Evolutionary conservation across 2,797 vertebrate genomes (phyloP).

Genomic region (Chaetodon trifasciatus): DNA sequence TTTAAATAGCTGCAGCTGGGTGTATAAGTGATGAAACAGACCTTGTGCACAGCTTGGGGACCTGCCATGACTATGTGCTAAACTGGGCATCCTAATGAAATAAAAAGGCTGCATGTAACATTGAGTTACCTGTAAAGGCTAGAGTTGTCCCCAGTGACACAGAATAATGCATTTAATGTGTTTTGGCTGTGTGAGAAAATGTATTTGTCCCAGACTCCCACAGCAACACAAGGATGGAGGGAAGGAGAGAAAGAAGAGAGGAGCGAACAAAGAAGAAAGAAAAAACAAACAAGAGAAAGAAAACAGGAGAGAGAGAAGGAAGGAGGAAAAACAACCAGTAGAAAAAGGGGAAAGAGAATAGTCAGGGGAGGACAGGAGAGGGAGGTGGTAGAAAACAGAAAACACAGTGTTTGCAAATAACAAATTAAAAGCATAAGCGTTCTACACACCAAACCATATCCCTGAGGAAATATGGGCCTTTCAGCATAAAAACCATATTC

Average conservation of each 20-base stretch:
- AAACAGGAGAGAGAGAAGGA: conserved; percentile 36
- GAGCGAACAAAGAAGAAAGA: conserved; percentile 28
- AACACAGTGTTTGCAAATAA: conserved; percentile 80
- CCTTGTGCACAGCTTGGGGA: conserved; percentile 71
- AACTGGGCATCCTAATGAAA: conserved; percentile 80
- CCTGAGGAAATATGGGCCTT: conserved; percentile 63
- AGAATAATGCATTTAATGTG: conserved; percentile 82
- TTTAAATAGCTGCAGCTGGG: conserved; percentile 70
- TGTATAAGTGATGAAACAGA: conserved; percentile 68
- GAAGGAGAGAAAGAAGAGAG: conserved; percentile 30
- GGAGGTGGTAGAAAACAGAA: conserved; percentile 52
- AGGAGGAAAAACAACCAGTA: conserved; percentile 49
- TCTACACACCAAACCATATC: conserved; percentile 62
- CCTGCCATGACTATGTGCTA: conserved; percentile 67
- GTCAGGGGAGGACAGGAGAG: conserved; percentile 48
- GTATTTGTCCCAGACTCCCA: conserved; percentile 72
- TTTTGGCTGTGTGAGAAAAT: conserved; percentile 76
- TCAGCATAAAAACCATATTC: conserved; percentile 65
- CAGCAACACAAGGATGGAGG: conserved; percentile 51
- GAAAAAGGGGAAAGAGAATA: conserved; percentile 47
- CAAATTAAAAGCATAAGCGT: conserved; percentile 78
- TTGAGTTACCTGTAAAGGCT: conserved; percentile 73
- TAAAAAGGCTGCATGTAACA: conserved; percentile 73
- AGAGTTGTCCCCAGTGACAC: conserved; percentile 72
- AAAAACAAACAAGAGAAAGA: conserved; percentile 51